Percentiles rank a stretch among this genome's conserved stretches.
These are phyloP conservation scores for Sisyra terminalis DNA, from an alignment of 2,888 invertebrate genomes.

Conservation along the genomic window DNA sequence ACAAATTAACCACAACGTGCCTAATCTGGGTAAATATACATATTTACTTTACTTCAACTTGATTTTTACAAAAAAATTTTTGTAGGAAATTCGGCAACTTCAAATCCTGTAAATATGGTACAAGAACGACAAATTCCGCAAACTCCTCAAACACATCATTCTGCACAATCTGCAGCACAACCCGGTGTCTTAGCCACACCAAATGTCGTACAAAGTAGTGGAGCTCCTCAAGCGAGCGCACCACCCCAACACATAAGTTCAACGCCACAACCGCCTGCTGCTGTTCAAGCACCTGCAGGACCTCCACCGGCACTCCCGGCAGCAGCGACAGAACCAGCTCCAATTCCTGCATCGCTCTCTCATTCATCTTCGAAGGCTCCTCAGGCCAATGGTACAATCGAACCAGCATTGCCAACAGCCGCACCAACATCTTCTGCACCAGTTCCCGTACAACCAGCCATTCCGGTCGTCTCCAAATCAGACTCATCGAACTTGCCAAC, in stretches of 20 bases:
- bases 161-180: constrained; percentile 6
- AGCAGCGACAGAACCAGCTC: constrained; percentile 22
- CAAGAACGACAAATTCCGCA: constrained; percentile 8
- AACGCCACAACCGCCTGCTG: constrained; percentile 10
- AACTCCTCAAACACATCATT: constrained; percentile 7
- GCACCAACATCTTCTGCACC: neutral
- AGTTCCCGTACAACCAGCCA: too few species aligned
- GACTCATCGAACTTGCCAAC: neutral
- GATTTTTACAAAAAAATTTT: too few species aligned
- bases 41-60: too few species aligned
- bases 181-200: constrained; percentile 12
- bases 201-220: constrained; percentile 28
- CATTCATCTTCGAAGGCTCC: constrained; percentile 24
- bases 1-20: too few species aligned
- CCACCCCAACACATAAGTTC: constrained; percentile 13
- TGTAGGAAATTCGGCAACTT: too few species aligned
- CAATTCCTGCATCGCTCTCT: constrained; percentile 21
- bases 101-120: constrained; percentile 6
- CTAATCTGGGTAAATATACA: too few species aligned
- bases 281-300: constrained; percentile 22
- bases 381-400: constrained; percentile 16
- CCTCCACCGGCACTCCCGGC: constrained; percentile 15
- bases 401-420: neutral
- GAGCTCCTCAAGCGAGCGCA: constrained; percentile 14
- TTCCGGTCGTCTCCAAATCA: too few species aligned